phyloP scores from a whole-genome alignment of 2,113 vertebrate species.

The Chloroceryle aenea region DNA sequence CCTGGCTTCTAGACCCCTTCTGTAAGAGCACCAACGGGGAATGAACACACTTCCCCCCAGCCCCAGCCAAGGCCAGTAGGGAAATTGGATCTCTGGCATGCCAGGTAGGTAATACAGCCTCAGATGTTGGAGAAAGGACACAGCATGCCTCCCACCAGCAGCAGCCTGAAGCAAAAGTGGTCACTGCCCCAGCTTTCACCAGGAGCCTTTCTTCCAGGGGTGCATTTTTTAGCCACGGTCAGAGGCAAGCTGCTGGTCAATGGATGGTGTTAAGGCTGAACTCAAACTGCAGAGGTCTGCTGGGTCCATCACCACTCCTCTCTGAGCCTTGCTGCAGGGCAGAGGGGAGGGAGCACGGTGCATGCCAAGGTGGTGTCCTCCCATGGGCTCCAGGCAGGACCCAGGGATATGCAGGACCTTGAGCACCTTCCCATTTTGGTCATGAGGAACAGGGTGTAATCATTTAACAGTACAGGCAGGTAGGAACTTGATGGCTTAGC shows the following conservation, averaged over 20 bases:
- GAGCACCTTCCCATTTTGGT: rapidly evolving
- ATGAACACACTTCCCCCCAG: not conserved
- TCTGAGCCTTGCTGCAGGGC: rapidly evolving
- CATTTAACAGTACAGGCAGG: rapidly evolving
- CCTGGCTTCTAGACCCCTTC: not conserved
- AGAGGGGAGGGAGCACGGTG: rapidly evolving
- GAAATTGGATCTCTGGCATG: rapidly evolving
- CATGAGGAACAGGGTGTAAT: rapidly evolving
- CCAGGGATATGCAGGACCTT: rapidly evolving
- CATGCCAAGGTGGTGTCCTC: rapidly evolving
- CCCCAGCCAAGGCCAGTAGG: not conserved
- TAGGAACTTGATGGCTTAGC: rapidly evolving
- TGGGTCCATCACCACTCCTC: rapidly evolving
- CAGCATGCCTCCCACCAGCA: not conserved
- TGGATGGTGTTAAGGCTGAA: rapidly evolving
- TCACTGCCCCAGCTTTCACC: not conserved
- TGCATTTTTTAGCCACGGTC: rapidly evolving
- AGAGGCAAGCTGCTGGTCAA: rapidly evolving
- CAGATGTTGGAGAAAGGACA: rapidly evolving
- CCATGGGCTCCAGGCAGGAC: rapidly evolving
- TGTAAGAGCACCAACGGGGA: not conserved
- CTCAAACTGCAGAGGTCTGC: rapidly evolving
- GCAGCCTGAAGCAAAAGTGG: not conserved
- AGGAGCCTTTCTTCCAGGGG: rapidly evolving
- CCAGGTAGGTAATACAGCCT: not conserved